Conservation (phyloP, 1,140 invertebrate genomes). For the Danaus melanippus region DNA sequence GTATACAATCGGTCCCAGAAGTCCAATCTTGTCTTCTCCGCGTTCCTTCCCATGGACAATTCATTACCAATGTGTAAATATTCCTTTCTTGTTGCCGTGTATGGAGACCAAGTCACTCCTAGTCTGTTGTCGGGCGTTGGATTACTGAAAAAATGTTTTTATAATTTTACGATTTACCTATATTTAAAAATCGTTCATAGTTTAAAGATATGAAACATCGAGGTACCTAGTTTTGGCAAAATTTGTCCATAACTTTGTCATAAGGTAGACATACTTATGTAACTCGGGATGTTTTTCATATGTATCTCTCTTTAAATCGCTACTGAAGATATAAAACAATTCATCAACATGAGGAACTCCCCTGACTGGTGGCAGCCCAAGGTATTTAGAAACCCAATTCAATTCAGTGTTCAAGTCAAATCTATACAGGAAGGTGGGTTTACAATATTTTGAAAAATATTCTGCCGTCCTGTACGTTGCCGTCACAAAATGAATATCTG, state of each 20-base stretch:
- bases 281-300: slow-evolving; percentile 44
- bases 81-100: slow-evolving; percentile 1
- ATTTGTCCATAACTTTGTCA: slow-evolving; percentile 79
- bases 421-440: slow-evolving; percentile 66
- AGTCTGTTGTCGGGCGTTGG: slow-evolving; percentile 21
- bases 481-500: slow-evolving; percentile 28
- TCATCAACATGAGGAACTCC: slow-evolving; percentile 78
- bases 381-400: slow-evolving; percentile 43
- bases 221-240: slow-evolving; percentile 79
- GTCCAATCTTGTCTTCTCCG: slow-evolving; percentile 2
- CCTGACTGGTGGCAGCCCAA: slow-evolving; percentile 32
- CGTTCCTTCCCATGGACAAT: not conserved
- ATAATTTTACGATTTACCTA: too few relatives aligned
- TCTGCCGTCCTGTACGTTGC: slow-evolving; percentile 56
- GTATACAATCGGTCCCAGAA: slow-evolving; percentile 4
- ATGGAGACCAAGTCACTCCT: slow-evolving; percentile 18
- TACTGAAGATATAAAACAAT: slow-evolving; percentile 75
- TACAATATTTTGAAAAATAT: slow-evolving; percentile 26
- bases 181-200: too few relatives aligned
- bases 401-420: slow-evolving; percentile 65
- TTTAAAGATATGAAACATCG: not conserved
- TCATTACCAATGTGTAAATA: slow-evolving; percentile 8
- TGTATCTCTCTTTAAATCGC: slow-evolving; percentile 46
- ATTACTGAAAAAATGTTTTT: slow-evolving; percentile 9
- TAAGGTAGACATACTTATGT: slow-evolving; percentile 36